Percentiles rank a stretch among this genome's conserved stretches.
phyloP scores from a whole-genome alignment of 2,797 vertebrate genomes.

The Gymnodraco acuticeps region DNA sequence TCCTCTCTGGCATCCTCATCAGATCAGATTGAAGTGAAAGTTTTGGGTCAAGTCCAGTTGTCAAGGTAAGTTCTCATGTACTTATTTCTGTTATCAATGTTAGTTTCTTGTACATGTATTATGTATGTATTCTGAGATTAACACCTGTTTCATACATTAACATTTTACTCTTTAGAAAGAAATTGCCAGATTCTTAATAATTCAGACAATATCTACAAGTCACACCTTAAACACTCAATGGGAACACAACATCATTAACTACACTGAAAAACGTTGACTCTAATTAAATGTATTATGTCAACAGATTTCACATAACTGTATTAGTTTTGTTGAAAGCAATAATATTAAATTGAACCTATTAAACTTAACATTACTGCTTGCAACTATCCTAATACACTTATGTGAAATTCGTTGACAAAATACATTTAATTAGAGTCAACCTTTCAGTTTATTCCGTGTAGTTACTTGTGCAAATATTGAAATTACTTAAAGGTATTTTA shows the following conservation, averaged over 20 bases:
- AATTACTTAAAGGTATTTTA: not conserved
- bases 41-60: not conserved
- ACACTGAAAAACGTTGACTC: no score
- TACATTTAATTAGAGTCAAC: no score
- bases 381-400: no score
- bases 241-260: not conserved
- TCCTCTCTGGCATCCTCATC: not conserved
- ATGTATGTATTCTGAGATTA: not conserved
- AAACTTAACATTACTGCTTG: no score
- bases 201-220: not conserved
- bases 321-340: no score
- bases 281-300: no score
- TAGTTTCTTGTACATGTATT: not conserved
- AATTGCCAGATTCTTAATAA: not conserved
- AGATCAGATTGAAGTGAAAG: slow-evolving; percentile 1
- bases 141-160: not conserved
- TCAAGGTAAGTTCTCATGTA: slow-evolving; percentile 60
- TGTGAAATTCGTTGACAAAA: no score
- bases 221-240: not conserved
- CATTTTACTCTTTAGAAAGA: not conserved
- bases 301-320: no score
- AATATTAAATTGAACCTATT: no score
- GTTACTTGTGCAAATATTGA: no score
- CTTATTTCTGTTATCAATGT: not conserved
- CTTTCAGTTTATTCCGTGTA: no score